Evolutionary conservation across 1,140 invertebrate genomes (phyloP).

Genomic region (Bombyx mandarina): DNA sequence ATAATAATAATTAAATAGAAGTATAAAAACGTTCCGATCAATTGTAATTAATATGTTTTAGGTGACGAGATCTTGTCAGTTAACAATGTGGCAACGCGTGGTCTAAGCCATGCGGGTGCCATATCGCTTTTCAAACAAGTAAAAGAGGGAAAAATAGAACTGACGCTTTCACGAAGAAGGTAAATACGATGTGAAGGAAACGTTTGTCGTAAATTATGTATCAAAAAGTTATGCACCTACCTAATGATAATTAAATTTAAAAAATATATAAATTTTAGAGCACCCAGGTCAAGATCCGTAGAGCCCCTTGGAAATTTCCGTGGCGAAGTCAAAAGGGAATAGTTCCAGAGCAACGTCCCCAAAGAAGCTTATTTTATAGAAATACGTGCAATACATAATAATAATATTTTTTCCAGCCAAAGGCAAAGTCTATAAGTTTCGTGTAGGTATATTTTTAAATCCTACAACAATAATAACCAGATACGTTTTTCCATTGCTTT

Average conservation of each 20-base stretch:
- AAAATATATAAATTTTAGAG: constrained; percentile 47
- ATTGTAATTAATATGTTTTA: constrained; percentile 52
- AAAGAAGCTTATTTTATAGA: constrained; percentile 41
- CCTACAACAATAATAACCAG: too few species aligned
- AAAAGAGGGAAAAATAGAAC: constrained; percentile 85
- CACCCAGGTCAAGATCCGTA: constrained; percentile 71
- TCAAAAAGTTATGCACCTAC: neutral
- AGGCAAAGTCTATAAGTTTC: constrained; percentile 28
- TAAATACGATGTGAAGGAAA: constrained; percentile 20
- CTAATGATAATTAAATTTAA: neutral
- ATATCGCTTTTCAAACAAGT: constrained; percentile 92
- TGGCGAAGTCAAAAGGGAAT: constrained; percentile 49
- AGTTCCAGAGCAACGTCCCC: constrained; percentile 29
- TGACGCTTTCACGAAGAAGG: constrained; percentile 85
- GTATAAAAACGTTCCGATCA: neutral
- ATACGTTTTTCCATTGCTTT: too few species aligned
- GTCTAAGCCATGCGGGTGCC: constrained; percentile 90
- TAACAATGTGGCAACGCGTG: constrained; percentile 86
- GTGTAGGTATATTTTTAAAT: too few species aligned
- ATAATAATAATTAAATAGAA: neutral
- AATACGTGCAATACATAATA: constrained; percentile 51
- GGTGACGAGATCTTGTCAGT: constrained; percentile 94
- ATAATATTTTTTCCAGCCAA: constrained; percentile 49
- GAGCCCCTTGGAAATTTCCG: constrained; percentile 66
- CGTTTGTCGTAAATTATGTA: neutral